Evolutionary conservation across 2,113 vertebrate species (phyloP).

Genomic region (Speoplatyrhinus poulsoni): DNA sequence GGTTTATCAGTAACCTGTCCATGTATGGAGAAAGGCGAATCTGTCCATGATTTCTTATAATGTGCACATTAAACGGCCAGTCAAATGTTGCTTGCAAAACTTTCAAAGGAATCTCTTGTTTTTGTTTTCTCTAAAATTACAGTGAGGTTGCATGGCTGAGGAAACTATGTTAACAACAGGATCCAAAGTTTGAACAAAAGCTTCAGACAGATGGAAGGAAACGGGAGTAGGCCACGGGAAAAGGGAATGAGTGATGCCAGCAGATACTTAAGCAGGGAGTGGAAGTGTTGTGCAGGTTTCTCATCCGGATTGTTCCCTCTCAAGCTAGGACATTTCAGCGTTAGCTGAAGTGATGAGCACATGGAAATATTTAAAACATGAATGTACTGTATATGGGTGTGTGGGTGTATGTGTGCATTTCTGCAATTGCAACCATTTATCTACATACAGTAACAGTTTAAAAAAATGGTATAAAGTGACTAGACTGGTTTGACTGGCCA

Average conservation of each 20-base stretch:
- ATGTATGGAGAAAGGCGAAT: slow-evolving; percentile 76
- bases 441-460: slow-evolving; percentile 23
- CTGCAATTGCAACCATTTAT: slow-evolving; percentile 17
- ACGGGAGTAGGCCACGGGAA: slow-evolving; percentile 15
- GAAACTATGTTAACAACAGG: too few relatives aligned
- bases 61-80: slow-evolving; percentile 43
- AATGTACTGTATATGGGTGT: too few relatives aligned
- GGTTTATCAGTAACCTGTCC: slow-evolving; percentile 78
- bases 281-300: not conserved
- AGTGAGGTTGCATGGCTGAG: not conserved
- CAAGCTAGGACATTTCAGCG: too few relatives aligned
- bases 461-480: not conserved
- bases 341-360: too few relatives aligned
- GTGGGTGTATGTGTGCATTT: not conserved
- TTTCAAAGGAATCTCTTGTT: not conserved
- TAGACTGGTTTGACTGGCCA: slow-evolving; percentile 53
- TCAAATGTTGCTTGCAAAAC: slow-evolving; percentile 23
- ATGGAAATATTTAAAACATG: too few relatives aligned
- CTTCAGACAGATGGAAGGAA: slow-evolving; percentile 10
- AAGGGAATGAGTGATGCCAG: slow-evolving; percentile 48
- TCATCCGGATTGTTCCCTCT: too few relatives aligned
- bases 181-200: too few relatives aligned
- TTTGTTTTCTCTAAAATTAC: not conserved
- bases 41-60: slow-evolving; percentile 65
- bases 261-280: not conserved